Base-by-base conservation (phyloP, 1,140 invertebrate species). In the Limonius californicus region DNA sequence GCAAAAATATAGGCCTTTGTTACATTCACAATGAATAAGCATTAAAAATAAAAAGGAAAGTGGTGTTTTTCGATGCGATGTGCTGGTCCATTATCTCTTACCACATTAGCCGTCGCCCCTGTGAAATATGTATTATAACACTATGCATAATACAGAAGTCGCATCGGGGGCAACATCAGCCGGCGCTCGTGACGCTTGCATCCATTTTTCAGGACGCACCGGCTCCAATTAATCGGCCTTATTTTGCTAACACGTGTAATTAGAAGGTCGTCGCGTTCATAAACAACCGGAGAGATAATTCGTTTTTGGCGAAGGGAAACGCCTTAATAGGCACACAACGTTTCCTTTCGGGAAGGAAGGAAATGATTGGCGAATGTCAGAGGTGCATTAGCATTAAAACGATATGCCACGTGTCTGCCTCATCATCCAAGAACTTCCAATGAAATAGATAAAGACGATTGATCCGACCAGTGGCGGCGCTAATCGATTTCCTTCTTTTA, bases 41-140 rank as follows among this genome's bases (percentile, higher is more conserved):
- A 63, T 59, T 60, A 63, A 61, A 62, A 63, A 62, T 65, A 57
- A 68, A 67, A 68, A 68, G 66, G 61, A 57, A 66, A 68, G 63
- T 59, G 50, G 54, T 68, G 66, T 68, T 68, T 68, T 66, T 66
- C 57, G 58, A 27, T 12, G 32, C 57, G 62, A 61, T 65, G 66
- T 56, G 57, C 60, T 59, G 67, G 65, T 69, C 69, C 69, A 70
- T 70, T 70, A 70, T 70, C 69, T 68, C 62, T 59, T 47, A 70
- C 59, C 66, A 66, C 68, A 68, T 70, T 70, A 70, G 62, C 63
- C 66, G 64, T 68, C 64, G 59, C 67, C 61, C 63, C 61, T 43
- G 69, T 69, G 69, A 70, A 70, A 70, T 70, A 70, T 70, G 69
- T 68, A 69, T 70, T 69, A 70, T 70, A 70, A 69, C 69, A 59